Evolutionary conservation across 2,888 invertebrate species (phyloP).

Genomic region (Drosophila gaucha): DNA sequence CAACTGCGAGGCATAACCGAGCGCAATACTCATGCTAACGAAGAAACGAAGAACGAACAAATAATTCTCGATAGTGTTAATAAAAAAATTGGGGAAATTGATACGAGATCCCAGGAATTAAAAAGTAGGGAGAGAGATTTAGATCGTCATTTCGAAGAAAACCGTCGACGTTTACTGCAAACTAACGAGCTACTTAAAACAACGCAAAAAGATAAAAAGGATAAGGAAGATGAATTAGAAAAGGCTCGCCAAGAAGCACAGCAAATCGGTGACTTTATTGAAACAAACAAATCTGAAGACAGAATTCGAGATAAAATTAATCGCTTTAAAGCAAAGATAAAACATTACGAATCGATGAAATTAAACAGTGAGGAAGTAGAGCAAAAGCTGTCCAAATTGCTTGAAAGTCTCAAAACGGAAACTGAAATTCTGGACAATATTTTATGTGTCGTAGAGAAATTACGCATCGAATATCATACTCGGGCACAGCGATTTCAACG

Average conservation of each 20-base stretch:
- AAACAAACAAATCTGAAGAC: constrained; percentile 83
- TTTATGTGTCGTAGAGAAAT: constrained; percentile 35
- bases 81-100: constrained; percentile 81
- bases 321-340: constrained; percentile 76
- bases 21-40: constrained; percentile 33
- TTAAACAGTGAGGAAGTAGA: constrained; percentile 69
- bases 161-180: constrained; percentile 38
- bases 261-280: constrained; percentile 80
- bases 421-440: constrained; percentile 6
- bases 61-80: constrained; percentile 82
- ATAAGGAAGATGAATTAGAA: constrained; percentile 39
- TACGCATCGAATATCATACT: constrained; percentile 45
- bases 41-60: constrained; percentile 41
- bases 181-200: constrained; percentile 40
- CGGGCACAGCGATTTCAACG: constrained; percentile 52
- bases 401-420: constrained; percentile 1
- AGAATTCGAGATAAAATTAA: constrained; percentile 82
- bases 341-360: constrained; percentile 71
- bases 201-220: constrained; percentile 23
- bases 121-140: constrained; percentile 58
- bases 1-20: constrained; percentile 80
- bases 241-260: constrained; percentile 45
- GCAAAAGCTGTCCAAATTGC: constrained; percentile 22
- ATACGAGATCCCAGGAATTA: constrained; percentile 51
- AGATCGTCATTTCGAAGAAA: constrained; percentile 53